phyloP scores from a whole-genome alignment of 2,113 vertebrate species.

The Tiliqua scincoides region DNA sequence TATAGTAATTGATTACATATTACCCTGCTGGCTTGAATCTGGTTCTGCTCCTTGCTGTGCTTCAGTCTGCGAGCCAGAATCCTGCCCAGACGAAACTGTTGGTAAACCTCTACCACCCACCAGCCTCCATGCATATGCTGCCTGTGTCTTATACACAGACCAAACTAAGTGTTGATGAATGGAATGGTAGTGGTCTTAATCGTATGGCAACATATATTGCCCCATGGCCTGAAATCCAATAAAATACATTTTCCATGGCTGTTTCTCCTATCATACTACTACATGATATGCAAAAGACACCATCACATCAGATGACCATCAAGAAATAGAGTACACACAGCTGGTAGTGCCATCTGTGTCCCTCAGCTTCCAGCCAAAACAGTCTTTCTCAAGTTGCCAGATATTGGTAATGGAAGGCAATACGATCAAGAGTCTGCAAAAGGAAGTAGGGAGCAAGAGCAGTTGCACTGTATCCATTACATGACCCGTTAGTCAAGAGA shows the following conservation, averaged over 20 bases:
- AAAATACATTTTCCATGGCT: neutral
- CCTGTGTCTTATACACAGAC: neutral
- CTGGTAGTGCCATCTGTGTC: neutral
- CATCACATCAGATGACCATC: neutral
- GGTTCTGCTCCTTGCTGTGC: neutral
- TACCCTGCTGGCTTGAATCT: no score
- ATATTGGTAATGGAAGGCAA: slow-evolving; percentile 8
- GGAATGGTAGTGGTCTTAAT: neutral
- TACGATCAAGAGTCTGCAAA: neutral
- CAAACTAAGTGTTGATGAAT: neutral
- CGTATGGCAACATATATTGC: neutral
- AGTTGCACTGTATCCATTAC: neutral
- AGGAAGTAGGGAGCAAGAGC: slow-evolving; percentile 6
- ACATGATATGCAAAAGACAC: neutral
- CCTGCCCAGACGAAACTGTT: neutral
- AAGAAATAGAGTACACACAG: neutral
- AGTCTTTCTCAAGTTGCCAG: slow-evolving; percentile 10
- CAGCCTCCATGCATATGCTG: neutral
- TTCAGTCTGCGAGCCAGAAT: neutral
- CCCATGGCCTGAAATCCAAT: neutral
- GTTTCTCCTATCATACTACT: neutral
- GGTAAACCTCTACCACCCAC: neutral
- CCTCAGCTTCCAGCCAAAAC: neutral
- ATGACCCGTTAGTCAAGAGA: slow-evolving; percentile 1
- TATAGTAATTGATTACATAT: neutral